phyloP scores from a whole-genome alignment of 1,140 invertebrate species.

The Drosophila bocqueti region DNA sequence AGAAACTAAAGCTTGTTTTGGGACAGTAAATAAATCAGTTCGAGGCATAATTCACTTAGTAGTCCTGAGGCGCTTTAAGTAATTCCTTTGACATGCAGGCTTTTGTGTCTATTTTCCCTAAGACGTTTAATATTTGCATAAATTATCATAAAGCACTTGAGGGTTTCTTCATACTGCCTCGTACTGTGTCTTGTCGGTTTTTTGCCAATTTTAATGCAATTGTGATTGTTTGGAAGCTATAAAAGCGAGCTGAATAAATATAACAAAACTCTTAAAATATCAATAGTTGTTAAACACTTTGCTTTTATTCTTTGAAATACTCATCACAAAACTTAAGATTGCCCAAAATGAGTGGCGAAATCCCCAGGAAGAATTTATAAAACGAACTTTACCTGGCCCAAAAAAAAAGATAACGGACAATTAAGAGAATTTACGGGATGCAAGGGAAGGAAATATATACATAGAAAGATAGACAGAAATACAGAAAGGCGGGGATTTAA shows the following conservation, averaged over 20 bases:
- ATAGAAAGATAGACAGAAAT: background rate
- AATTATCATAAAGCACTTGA: background rate
- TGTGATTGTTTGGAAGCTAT: background rate
- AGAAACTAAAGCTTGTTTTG: background rate
- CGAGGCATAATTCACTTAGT: slow-evolving; percentile 1
- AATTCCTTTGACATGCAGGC: slow-evolving; percentile 4
- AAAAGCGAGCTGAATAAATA: background rate
- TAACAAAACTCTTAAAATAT: background rate
- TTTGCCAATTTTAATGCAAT: background rate
- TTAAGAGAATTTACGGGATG: background rate
- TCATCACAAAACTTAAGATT: slow-evolving; percentile 4
- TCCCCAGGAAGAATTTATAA: slow-evolving; percentile 18
- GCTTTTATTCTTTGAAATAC: too few species aligned
- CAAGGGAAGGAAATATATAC: background rate
- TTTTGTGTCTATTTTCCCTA: background rate
- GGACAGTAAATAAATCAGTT: slow-evolving; percentile 2
- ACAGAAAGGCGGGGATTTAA: background rate
- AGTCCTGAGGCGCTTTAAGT: background rate
- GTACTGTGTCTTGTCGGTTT: background rate
- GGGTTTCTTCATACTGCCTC: background rate
- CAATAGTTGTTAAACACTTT: background rate
- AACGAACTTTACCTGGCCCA: slow-evolving; percentile 9
- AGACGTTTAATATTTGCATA: slow-evolving; percentile 4
- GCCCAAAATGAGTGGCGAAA: slow-evolving; percentile 14
- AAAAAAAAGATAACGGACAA: slow-evolving; percentile 22